A percentile compares a stretch with the other conserved stretches of the same genome.
Evolutionary conservation across 2,113 vertebrate species (phyloP).

Genomic region (Psilopsiagon aymara): DNA sequence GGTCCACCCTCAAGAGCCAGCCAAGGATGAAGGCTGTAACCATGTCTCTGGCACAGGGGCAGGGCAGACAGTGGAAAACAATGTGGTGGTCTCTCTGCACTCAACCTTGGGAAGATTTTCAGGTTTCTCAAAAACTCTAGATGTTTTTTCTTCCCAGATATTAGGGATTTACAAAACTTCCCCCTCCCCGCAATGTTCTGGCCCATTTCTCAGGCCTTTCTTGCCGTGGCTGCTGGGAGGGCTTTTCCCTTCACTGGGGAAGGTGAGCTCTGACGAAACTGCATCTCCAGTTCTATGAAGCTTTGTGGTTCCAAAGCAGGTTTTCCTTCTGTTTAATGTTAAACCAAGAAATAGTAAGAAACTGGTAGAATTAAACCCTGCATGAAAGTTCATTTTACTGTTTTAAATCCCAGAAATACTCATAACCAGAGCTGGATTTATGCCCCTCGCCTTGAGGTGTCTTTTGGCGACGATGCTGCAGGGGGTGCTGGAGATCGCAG

Average conservation of each 20-base stretch:
- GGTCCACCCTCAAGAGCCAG: background rate
- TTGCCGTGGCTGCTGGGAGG: accelerated
- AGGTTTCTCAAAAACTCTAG: background rate
- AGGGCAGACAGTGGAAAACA: background rate
- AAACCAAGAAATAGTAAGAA: background rate
- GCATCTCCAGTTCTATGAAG: background rate
- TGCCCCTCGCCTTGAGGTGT: background rate
- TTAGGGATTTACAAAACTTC: background rate
- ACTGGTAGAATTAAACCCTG: background rate
- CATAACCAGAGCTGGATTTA: accelerated
- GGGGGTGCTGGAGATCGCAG: constrained; percentile 21
- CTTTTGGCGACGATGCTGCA: background rate
- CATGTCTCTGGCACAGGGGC: accelerated
- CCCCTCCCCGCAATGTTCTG: background rate
- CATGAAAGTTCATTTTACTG: background rate
- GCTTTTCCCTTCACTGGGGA: too few species aligned
- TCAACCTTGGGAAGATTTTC: background rate
- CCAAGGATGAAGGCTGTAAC: background rate
- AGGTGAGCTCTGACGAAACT: accelerated
- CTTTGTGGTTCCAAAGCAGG: background rate
- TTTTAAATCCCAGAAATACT: background rate
- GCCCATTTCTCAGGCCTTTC: background rate
- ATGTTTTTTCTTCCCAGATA: background rate
- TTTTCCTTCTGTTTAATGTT: background rate
- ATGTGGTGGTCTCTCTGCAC: background rate